Evolutionary conservation across 2,797 vertebrate genomes (phyloP), one percentile per base, ranked within the genome.

Genomic region (Crenuchus spilurus): DNA sequence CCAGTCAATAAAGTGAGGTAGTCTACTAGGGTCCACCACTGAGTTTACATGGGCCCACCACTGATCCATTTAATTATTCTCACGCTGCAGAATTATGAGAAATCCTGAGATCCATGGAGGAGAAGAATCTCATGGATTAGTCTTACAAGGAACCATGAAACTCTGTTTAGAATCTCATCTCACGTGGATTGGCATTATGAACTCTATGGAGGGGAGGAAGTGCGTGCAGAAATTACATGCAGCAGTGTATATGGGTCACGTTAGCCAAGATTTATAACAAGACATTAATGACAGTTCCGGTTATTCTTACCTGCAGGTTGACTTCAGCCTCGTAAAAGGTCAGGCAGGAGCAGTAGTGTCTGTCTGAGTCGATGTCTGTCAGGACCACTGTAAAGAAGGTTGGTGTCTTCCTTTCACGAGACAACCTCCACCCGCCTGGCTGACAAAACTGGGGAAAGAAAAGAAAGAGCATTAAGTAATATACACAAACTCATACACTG

Each of bases 301-400:
- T 28, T 13, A 16, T 41, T 69, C 84, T 87, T 90, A 99, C 97
- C 95, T 98, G 96, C 48, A 98, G 91, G 84, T 99, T 96, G 82
- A 99, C 96, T 83, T 98, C 97, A 0, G 97, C 97, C 84, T 99
- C 98, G 10, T 93, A 94, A 90, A 99, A 99, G 42, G 97, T 99
- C 60, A 99, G 91, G 84, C 97, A 99, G 46, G 96, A 97, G 83
- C 98, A 99, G 91, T 96, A 99, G 90, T 99, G 96, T 60, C 98
- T 88, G 88, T 99, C 95, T 6, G 97, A 99, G 77, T 99, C 96
- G 7, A 98, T 99, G 80, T 99, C 98, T 5, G 98, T 99, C 90
- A 99, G 85, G 87, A 98, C 96, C 73, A 97, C 95, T 10, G 98
- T 95, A 78, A 99, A 99, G 90, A 99, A 99, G 0, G 96, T 96